Base-by-base conservation (phyloP, 2,888 invertebrate genomes). In the Biston betularia region DNA sequence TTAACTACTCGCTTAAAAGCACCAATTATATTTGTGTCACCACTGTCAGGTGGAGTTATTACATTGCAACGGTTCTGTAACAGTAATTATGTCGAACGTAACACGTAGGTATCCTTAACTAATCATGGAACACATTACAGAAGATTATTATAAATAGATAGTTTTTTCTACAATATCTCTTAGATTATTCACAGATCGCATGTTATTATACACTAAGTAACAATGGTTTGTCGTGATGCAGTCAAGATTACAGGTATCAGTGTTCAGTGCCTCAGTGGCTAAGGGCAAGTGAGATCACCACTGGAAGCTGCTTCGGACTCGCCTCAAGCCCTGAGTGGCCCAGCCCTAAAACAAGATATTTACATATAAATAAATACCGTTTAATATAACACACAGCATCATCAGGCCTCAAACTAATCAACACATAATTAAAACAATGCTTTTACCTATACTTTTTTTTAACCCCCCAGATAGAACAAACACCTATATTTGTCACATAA, bases 111-210 rank as follows among this genome's bases (percentile, higher is more conserved):
- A 93, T 93, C 86, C 92, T 93, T 94, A 93, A 93, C 95, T 95
- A 92, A 87, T 92, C 86, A 87, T 93, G 95, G 95, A 95, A 95
- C 95, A 95, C 95, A 95, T 94, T 94, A 94, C 94, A 94, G 94
- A 94, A 93, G 93, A 93, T 93, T 92, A 93, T 93, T 92, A 94
- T 95, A 95, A 95, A 94, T 92, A 92, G 94, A 92, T 93, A 93
- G 92, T 94, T 94, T 74, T n/a, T 92, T 93, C 93, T 93, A 93
- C 93, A 93, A 92, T 92, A 93, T 92, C 91, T 90, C 89, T 93
- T 94, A 94, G 84, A 90, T 92, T 94, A 94, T 95, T 95, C 95
- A 95, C 95, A 95, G 95, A 95, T 95, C 95, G 95, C 95, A 95
- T 95, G 94, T 94, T 94, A 92, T 94, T 94, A 94, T 86, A 92